phyloP scores from a whole-genome alignment of 2,888 invertebrate species.

The Taphrorychus bicolor region DNA sequence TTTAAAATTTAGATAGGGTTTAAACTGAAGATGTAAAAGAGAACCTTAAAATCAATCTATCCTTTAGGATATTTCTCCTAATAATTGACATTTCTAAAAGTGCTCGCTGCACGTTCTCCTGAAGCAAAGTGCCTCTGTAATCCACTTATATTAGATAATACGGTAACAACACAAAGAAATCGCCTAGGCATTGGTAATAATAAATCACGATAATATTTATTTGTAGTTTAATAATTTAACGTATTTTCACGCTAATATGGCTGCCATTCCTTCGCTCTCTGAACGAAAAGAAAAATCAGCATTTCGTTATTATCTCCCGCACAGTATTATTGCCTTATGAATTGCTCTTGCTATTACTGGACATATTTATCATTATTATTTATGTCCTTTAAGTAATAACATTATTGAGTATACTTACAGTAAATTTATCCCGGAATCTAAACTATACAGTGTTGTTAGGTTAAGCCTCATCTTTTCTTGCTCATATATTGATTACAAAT shows the following conservation, averaged over 20 bases:
- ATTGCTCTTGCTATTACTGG: constrained; percentile 27
- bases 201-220: constrained; percentile 33
- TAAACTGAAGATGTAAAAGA: too few species aligned
- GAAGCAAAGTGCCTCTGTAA: too few species aligned
- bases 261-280: constrained; percentile 19
- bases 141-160: too few species aligned
- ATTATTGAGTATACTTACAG: not conserved
- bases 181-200: constrained; percentile 22
- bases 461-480: too few species aligned
- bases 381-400: not conserved
- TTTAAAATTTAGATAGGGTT: too few species aligned
- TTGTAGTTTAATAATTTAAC: constrained; percentile 26
- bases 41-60: too few species aligned
- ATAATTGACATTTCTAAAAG: too few species aligned
- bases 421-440: not conserved
- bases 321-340: constrained; percentile 20
- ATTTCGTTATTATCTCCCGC: constrained; percentile 35
- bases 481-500: too few species aligned
- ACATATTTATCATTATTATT: constrained; percentile 32
- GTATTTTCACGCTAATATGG: constrained; percentile 31
- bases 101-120: too few species aligned
- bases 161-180: too few species aligned
- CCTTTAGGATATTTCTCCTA: too few species aligned
- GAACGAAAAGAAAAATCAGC: constrained; percentile 23
- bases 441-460: too few species aligned